A percentile compares a stretch with the other conserved stretches of the same genome.
These are phyloP conservation scores for Limosa lapponica DNA, from an alignment of 2,797 vertebrate species.

Conservation along the genomic window DNA sequence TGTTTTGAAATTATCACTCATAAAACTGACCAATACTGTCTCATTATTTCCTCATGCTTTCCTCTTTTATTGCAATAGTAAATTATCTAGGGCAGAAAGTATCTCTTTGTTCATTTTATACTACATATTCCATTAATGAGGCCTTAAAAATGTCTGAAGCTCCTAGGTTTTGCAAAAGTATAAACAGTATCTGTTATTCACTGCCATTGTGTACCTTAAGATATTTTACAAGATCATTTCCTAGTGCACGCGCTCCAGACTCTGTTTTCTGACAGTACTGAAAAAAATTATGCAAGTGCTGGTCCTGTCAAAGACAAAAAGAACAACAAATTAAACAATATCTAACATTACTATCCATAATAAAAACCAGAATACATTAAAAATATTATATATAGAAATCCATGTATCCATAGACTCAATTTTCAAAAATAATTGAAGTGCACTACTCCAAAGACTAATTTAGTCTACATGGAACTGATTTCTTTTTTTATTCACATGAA, in stretches of 20 bases:
- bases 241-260: conserved; percentile 85
- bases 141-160: neutral
- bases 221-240: conserved; percentile 94
- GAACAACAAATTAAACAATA: neutral
- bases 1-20: neutral
- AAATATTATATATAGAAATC: neutral
- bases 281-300: conserved; percentile 98
- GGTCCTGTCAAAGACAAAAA: conserved; percentile 83
- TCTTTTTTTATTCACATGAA: neutral
- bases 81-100: neutral
- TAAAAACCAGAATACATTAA: neutral
- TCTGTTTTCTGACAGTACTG: conserved; percentile 93
- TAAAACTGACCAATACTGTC: neutral
- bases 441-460: neutral
- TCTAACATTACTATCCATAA: neutral
- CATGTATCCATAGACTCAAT: neutral
- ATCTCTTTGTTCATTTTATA: neutral
- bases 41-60: neutral
- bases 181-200: neutral
- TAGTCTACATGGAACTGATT: neutral
- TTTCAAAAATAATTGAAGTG: neutral
- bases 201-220: conserved; percentile 87
- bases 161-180: neutral
- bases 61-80: neutral
- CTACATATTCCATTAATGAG: neutral